A percentile compares a stretch with the other conserved stretches of the same genome.
These are phyloP conservation scores for Polyergus mexicanus DNA, from an alignment of 1,140 invertebrate genomes.

Conservation along the genomic window DNA sequence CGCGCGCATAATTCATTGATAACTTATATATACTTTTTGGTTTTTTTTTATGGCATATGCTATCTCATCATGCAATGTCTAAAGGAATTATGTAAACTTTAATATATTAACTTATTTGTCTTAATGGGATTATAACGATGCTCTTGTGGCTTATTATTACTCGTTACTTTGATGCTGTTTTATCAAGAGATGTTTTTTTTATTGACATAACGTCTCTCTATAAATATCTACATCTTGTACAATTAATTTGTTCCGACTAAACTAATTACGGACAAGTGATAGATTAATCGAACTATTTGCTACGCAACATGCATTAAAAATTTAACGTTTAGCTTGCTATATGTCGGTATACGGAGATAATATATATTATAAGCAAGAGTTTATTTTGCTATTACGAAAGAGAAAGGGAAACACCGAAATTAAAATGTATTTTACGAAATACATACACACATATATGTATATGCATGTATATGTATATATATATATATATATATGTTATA, in stretches of 20 bases:
- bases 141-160: slow-evolving; percentile 16
- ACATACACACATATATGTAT: not conserved
- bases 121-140: not conserved
- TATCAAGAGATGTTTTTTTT: slow-evolving; percentile 9
- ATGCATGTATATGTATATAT: not conserved
- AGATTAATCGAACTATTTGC: slow-evolving; percentile 25
- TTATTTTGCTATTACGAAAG: slow-evolving; percentile 48
- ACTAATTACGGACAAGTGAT: slow-evolving; percentile 15
- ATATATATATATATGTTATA: not conserved
- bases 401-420: slow-evolving; percentile 19
- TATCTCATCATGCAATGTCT: slow-evolving; percentile 15
- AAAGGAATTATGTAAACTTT: not conserved
- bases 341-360: slow-evolving; percentile 34
- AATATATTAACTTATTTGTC: slow-evolving; percentile 24
- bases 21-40: not conserved
- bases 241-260: slow-evolving; percentile 39
- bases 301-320: slow-evolving; percentile 1
- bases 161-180: slow-evolving; percentile 27
- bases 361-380: slow-evolving; percentile 30
- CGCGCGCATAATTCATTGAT: slow-evolving; percentile 29
- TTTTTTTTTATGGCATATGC: slow-evolving; percentile 13
- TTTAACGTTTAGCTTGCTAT: slow-evolving; percentile 20
- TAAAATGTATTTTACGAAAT: slow-evolving; percentile 46
- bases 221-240: slow-evolving; percentile 21
- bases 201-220: not conserved